Conservation (phyloP, 2,888 invertebrate genomes). For the Trimorus sp. region DNA sequence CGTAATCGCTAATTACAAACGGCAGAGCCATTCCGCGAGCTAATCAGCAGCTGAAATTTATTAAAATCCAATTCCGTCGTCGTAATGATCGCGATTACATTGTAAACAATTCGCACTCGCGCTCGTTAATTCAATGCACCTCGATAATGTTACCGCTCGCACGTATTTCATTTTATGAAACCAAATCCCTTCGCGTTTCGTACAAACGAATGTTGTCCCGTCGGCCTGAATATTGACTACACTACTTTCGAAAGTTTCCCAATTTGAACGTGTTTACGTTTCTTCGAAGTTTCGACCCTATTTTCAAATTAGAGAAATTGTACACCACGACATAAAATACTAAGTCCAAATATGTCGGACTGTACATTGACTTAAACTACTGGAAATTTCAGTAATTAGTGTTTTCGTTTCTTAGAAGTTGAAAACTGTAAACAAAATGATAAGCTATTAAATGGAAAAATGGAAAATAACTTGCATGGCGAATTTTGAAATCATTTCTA, state of each 20-base stretch:
- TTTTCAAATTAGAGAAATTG: too few relatives aligned
- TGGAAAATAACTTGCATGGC: too few relatives aligned
- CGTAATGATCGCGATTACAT: constrained; percentile 27
- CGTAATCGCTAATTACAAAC: constrained; percentile 17
- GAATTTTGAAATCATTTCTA: too few relatives aligned
- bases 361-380: too few relatives aligned
- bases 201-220: constrained; percentile 18
- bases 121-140: constrained; percentile 18
- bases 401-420: too few relatives aligned
- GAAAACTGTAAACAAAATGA: too few relatives aligned
- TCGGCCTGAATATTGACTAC: constrained; percentile 22
- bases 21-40: constrained; percentile 12
- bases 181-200: constrained; percentile 19
- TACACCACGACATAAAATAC: too few relatives aligned
- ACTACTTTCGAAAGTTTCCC: background rate
- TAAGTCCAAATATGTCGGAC: too few relatives aligned
- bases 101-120: constrained; percentile 27
- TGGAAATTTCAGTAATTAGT: too few relatives aligned
- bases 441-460: too few relatives aligned
- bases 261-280: too few relatives aligned
- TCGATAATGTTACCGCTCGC: constrained; percentile 13
- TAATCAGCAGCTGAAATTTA: constrained; percentile 21
- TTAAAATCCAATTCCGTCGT: constrained; percentile 27
- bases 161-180: constrained; percentile 34
- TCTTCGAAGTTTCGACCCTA: too few relatives aligned